Evolutionary conservation across 2,888 invertebrate genomes (phyloP).

Genomic region (Ypsolopha scabrella): DNA sequence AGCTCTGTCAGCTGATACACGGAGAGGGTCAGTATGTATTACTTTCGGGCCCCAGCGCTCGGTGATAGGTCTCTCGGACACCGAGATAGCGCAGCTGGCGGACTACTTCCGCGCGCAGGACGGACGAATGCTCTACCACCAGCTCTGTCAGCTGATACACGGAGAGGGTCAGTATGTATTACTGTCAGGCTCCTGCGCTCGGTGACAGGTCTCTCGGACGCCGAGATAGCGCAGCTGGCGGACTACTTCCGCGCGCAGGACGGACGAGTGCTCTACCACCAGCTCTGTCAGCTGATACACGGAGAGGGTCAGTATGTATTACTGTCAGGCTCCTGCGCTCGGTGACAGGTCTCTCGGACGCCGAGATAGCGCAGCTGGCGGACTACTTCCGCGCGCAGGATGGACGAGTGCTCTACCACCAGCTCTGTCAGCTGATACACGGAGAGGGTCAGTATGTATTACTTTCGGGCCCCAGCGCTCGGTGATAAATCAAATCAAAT

Average conservation of each 20-base stretch:
- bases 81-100: slow-evolving; percentile 78
- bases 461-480: slow-evolving; percentile 72
- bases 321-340: slow-evolving; percentile 70
- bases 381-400: slow-evolving; percentile 86
- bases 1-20: slow-evolving; percentile 80
- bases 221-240: slow-evolving; percentile 78
- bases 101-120: slow-evolving; percentile 86
- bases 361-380: slow-evolving; percentile 78
- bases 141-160: slow-evolving; percentile 80
- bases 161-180: slow-evolving; percentile 64
- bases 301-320: slow-evolving; percentile 64
- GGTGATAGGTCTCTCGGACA: slow-evolving; percentile 77
- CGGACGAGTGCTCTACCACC: slow-evolving; percentile 80
- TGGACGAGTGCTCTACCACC: slow-evolving; percentile 80
- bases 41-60: slow-evolving; percentile 75
- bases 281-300: slow-evolving; percentile 80
- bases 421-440: slow-evolving; percentile 80
- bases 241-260: slow-evolving; percentile 86
- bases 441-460: slow-evolving; percentile 64
- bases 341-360: slow-evolving; percentile 77
- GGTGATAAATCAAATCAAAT: too few relatives aligned
- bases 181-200: slow-evolving; percentile 73
- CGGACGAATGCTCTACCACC: slow-evolving; percentile 80
- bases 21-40: slow-evolving; percentile 69
- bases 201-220: slow-evolving; percentile 77